Evolutionary conservation across 2,797 vertebrate species (phyloP), one percentile per base, ranked within the genome.

Genomic region (Pitangus sulphuratus): DNA sequence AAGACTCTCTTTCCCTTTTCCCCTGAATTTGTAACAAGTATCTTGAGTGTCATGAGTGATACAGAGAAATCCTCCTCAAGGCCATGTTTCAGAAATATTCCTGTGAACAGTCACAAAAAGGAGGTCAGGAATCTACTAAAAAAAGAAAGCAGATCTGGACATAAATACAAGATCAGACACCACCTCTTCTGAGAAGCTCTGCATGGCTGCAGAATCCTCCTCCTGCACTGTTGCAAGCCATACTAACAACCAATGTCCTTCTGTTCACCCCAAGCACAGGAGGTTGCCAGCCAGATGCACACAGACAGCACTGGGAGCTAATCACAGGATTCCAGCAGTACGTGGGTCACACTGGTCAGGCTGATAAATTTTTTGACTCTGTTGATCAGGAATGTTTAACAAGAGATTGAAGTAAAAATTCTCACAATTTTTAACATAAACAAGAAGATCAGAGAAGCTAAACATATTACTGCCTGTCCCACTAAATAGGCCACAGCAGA

Each of bases 301-400:
- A 0, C 31, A 11, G 21, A 2, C 28, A 21, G 45, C 1, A 0
- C 35, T 31, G 25, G 22, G 17, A 78, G 17, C 1, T 0, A 51
- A 78, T 35, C 20, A 42, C 65, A 14, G 31, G 48, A 15, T 47
- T 33, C 39, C 28, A n/a, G 64, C 9, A 20, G 35, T 4, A 70
- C 13, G 4, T 0, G 1, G 19, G 45, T 60, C 66, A 60, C 28
- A 20, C 42, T 44, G 42, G 42, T 44, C 40, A 42, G 40, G 5
- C 18, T 1, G 37, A 47, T 70, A 56, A 75, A 65, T 61, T 56
- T 68, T 66, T 33, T 45, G 15, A 56, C 10, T 28, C 10, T 28
- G 28, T 31, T 61, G 42, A 50, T 65, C 9, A 56, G 22, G 9
- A 79, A 61, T 17, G 25, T 57, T 80, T 80, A 71, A 71, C 28